phyloP scores from a whole-genome alignment of 2,888 invertebrate genomes.

The Crematogaster levior region DNA sequence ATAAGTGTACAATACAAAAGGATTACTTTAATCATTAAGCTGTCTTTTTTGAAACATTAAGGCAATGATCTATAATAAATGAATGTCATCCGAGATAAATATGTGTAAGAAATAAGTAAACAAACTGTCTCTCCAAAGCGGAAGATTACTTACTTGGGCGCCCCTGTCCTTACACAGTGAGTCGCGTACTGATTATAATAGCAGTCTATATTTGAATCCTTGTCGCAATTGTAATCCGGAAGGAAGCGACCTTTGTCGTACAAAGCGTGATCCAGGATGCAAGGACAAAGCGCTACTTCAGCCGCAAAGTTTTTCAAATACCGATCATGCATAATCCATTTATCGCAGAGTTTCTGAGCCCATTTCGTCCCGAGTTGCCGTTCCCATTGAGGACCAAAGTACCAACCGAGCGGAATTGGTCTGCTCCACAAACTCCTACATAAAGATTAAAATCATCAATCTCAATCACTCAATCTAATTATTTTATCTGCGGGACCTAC shows the following conservation, averaged over 20 bases:
- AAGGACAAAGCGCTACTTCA: conserved; percentile 95
- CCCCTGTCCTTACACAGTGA: conserved; percentile 97
- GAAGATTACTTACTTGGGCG: conserved; percentile 91
- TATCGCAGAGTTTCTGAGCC: conserved; percentile 94
- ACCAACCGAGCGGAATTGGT: conserved; percentile 97
- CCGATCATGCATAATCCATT: conserved; percentile 95
- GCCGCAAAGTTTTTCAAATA: conserved; percentile 94
- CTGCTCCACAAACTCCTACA: conserved; percentile 93
- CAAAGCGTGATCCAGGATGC: conserved; percentile 95
- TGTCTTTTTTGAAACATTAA: neutral
- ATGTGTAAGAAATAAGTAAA: neutral
- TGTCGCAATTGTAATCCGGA: conserved; percentile 96
- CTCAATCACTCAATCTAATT: too few relatives aligned
- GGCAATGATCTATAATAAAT: neutral
- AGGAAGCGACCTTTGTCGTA: conserved; percentile 96
- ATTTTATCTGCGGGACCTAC: conserved; percentile 12
- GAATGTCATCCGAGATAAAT: neutral
- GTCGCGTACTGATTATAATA: conserved; percentile 95
- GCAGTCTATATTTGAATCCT: conserved; percentile 95
- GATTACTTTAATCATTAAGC: neutral
- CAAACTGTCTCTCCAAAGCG: neutral
- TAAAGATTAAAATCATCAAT: conserved; percentile 34
- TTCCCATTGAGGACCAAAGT: conserved; percentile 96
- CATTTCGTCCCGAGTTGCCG: conserved; percentile 92
- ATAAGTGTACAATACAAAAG: neutral